Evolutionary conservation across 2,888 invertebrate genomes (phyloP).

Genomic region (Cylindroiulus punctatus): DNA sequence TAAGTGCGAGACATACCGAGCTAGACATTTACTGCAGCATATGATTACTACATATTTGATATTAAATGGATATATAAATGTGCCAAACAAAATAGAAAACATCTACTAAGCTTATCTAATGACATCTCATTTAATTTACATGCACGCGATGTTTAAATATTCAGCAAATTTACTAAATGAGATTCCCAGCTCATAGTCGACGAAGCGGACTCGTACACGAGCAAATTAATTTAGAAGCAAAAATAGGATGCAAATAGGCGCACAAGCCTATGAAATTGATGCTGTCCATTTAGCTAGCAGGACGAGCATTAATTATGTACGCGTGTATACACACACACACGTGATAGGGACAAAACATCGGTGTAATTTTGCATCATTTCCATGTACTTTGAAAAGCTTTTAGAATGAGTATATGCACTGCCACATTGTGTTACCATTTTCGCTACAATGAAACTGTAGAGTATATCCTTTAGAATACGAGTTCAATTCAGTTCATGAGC

Average conservation of each 20-base stretch:
- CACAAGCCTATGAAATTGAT: conserved; percentile 32
- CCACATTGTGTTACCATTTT: not conserved
- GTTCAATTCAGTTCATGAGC: too few species aligned
- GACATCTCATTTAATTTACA: conserved; percentile 42
- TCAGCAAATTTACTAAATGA: conserved; percentile 28
- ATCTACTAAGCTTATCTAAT: conserved; percentile 48
- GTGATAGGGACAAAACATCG: not conserved
- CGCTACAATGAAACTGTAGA: not conserved
- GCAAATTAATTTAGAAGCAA: conserved; percentile 32
- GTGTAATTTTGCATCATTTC: not conserved
- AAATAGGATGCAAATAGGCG: conserved; percentile 32
- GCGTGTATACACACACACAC: not conserved
- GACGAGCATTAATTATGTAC: conserved; percentile 32
- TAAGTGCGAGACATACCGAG: conserved; percentile 19
- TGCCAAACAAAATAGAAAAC: conserved; percentile 46
- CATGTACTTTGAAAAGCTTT: conserved; percentile 17
- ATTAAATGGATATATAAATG: conserved; percentile 47
- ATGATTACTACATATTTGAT: conserved; percentile 47
- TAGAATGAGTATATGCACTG: not conserved
- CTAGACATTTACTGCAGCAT: conserved; percentile 21
- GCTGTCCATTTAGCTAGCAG: conserved; percentile 16
- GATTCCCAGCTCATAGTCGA: not conserved
- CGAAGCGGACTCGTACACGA: not conserved
- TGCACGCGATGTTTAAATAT: conserved; percentile 48
- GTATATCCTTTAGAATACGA: too few species aligned